Evolutionary conservation across 2,113 vertebrate species (phyloP), one percentile per base, ranked within the genome.

Genomic region (Dasyurus viverrinus): DNA sequence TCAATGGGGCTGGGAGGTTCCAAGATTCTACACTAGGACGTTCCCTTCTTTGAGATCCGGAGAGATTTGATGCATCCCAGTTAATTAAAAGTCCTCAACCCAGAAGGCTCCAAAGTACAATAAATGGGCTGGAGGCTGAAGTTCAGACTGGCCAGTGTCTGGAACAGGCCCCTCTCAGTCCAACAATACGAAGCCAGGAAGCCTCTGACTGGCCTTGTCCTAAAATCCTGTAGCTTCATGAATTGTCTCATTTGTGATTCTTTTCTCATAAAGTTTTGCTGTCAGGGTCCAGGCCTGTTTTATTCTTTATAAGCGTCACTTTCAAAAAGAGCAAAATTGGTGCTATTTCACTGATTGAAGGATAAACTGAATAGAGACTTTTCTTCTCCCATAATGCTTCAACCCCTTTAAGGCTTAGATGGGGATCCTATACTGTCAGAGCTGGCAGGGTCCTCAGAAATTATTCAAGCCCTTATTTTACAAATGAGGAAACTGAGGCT

Each of bases 81-180:
- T 90, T 96, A 95, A 93, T 94, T 90, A 89, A 96, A 98, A 93
- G 54, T 12, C 30, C 95, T 97, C 90, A 95, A 96, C 95, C 92
- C 84, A 98, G 97, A 97, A 94, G 96, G 95, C 96, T 98, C 95
- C 98, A 55, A 92, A 98, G 95, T 91, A 92, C 96, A 95, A 96
- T 91, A 97, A 96, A 97, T 55, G 27, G 95, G 96, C 93, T 93
- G 68, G 91, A 96, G 97, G 92, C 42, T 11, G 97, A 92, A 23
- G 50, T 94, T 97, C 94, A 94, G 89, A 48, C 92, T 94, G 47
- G 0, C 53, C 54, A 95, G 57, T 0, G 0, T 47, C 84, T 95
- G 55, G 89, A 97, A 94, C 22, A 94, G 90, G 16, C 93, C 94
- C 90, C 30, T 36, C 68, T 84, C 30, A 26, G 36, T 53, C 25